These are phyloP conservation scores for Ophraella communa DNA, from an alignment of 2,888 invertebrate genomes.

Conservation along the genomic window DNA sequence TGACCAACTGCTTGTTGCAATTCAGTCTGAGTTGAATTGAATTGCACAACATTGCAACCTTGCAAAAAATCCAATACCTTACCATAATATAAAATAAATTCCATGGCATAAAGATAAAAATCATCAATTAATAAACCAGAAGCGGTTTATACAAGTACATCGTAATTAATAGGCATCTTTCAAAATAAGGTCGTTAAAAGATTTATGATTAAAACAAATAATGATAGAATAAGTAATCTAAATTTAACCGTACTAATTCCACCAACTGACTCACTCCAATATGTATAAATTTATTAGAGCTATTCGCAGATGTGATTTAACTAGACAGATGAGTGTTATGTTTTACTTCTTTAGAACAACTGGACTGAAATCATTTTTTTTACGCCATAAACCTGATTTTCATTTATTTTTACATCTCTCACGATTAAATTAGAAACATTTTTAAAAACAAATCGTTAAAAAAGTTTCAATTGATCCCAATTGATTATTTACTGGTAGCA, in stretches of 20 bases:
- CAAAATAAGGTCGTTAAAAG: neutral
- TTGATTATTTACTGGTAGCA: too few relatives aligned
- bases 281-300: neutral
- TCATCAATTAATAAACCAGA: too few relatives aligned
- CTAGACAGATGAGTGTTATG: neutral
- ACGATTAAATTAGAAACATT: neutral
- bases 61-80: too few relatives aligned
- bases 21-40: too few relatives aligned
- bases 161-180: neutral
- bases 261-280: neutral
- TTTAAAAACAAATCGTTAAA: neutral
- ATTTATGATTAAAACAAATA: neutral
- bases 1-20: too few relatives aligned
- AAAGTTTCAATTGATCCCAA: too few relatives aligned
- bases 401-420: neutral
- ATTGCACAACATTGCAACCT: too few relatives aligned
- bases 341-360: conserved; percentile 1
- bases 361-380: neutral
- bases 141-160: neutral
- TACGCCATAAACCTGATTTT: neutral
- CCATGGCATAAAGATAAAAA: too few relatives aligned
- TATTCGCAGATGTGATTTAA: conserved; percentile 3
- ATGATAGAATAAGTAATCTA: neutral
- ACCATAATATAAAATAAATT: too few relatives aligned
- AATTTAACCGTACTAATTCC: neutral